Base-by-base conservation (phyloP, 2,797 vertebrate genomes). In the Intellagama lesueurii region DNA sequence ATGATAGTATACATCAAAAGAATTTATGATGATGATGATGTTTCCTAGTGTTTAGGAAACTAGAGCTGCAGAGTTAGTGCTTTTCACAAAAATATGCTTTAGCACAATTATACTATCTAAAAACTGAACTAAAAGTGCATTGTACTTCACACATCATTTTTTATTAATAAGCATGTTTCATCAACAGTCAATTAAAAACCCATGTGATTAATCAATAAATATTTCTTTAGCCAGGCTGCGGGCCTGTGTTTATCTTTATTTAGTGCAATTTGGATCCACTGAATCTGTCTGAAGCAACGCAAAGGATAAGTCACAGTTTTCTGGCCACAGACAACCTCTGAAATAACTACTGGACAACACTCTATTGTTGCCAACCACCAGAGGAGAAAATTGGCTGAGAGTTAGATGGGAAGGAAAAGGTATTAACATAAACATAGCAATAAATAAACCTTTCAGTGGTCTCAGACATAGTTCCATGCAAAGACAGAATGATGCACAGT, bases 331-430 rank as follows among this genome's bases (percentile, higher is more conserved):
- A 68, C 30, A n/a, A 81, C 80, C 82, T 66, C 90, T 92, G 69
- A 88, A 92, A 87, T 84, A 76, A 80, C 0, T 88, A 64, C 0
- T 75, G 87, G 89, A 81, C 0, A 64, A 87, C 84, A 72, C 60
- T 78, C 79, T 52, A 82, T 91, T 91, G 9, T 19, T 85, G 91
- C 91, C 91, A 90, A 81, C 86, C 93, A 91, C 75, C 86, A 88
- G 87, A 93, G 91, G 89, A 56, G 64, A 77, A 94, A 94, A 91
- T 90, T 93, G 92, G 92, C 85, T 81, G 7, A 79, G 40, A 73
- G 83, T 26, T n/a, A 89, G 72, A 87, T 75, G 66, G 78, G 84
- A 77, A 82, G 72, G 77, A 86, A 91, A 91, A 87, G 56, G 76
- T 60, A 93, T 1, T 28, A 87, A 90, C 35, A 79, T 30, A 83